These are phyloP conservation scores for Trilocha varians DNA, from an alignment of 2,888 invertebrate genomes.

Conservation along the genomic window DNA sequence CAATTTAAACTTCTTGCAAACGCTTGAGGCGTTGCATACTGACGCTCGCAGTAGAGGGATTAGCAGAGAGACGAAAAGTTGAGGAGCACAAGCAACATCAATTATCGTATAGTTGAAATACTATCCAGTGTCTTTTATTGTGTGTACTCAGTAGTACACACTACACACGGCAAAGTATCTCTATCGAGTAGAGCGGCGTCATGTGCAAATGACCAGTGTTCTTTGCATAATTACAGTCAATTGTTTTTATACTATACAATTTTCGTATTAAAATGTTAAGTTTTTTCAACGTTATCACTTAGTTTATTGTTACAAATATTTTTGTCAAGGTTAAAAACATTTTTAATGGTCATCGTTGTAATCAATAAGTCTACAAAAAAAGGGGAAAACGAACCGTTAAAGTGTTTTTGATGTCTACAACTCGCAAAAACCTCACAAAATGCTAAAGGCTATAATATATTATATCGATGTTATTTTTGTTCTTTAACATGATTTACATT, in stretches of 20 bases:
- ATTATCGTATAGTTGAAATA: no score
- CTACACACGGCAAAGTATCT: no score
- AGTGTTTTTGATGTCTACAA: not conserved
- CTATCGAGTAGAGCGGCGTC: no score
- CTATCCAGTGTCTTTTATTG: no score
- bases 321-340: no score
- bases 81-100: no score
- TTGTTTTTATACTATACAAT: conserved; percentile 27
- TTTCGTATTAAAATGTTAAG: conserved; percentile 7
- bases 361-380: not conserved
- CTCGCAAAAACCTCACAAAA: not conserved
- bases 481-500: conserved; percentile 7
- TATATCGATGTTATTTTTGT: conserved; percentile 6
- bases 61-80: no score
- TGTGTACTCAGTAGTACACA: no score
- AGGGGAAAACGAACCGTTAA: not conserved
- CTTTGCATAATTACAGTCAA: conserved; percentile 36
- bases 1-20: conserved; percentile 37
- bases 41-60: no score
- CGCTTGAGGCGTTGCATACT: conserved; percentile 39
- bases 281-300: not conserved
- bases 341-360: no score
- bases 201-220: conserved; percentile 27
- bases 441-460: conserved; percentile 5
- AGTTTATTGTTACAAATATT: conserved; percentile 1